Evolutionary conservation across 2,113 vertebrate genomes (phyloP).

Genomic region (Macrotus californicus): DNA sequence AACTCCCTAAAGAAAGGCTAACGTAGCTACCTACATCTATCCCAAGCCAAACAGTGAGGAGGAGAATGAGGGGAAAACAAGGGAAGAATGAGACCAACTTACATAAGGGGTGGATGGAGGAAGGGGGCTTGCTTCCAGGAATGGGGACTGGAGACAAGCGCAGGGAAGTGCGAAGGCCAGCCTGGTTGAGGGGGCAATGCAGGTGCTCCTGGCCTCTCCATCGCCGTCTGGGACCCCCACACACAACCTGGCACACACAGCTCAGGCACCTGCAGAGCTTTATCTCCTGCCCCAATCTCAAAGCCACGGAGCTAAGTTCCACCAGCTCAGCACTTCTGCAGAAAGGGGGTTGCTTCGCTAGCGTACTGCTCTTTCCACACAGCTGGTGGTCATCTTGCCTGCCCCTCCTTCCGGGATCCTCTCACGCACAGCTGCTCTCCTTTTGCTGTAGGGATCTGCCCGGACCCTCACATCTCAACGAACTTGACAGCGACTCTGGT

Average conservation of each 20-base stretch:
- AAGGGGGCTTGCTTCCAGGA: slow-evolving; percentile 28
- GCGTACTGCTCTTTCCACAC: slow-evolving; percentile 38
- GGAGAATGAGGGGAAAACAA: background rate
- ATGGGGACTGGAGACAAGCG: background rate
- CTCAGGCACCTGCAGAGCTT: background rate
- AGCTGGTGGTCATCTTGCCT: background rate
- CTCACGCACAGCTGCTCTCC: background rate
- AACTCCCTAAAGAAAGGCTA: background rate
- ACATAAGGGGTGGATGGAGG: background rate
- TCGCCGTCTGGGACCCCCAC: slow-evolving; percentile 52
- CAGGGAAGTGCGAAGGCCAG: background rate
- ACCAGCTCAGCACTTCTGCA: slow-evolving; percentile 75
- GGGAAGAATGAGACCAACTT: background rate
- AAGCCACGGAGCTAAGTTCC: slow-evolving; percentile 52
- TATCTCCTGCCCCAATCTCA: slow-evolving; percentile 69
- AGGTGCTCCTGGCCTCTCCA: slow-evolving; percentile 1
- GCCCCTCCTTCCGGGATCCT: background rate
- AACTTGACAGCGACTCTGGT: background rate
- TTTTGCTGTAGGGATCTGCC: background rate
- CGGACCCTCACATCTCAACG: background rate
- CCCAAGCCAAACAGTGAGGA: background rate
- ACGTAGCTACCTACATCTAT: background rate
- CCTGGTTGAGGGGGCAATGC: background rate
- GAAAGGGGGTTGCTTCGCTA: slow-evolving; percentile 57
- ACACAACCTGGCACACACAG: background rate